Evolutionary conservation across 1,140 invertebrate genomes (phyloP), one percentile per base, ranked within the genome.

Genomic region (Leguminivora glycinivorella): DNA sequence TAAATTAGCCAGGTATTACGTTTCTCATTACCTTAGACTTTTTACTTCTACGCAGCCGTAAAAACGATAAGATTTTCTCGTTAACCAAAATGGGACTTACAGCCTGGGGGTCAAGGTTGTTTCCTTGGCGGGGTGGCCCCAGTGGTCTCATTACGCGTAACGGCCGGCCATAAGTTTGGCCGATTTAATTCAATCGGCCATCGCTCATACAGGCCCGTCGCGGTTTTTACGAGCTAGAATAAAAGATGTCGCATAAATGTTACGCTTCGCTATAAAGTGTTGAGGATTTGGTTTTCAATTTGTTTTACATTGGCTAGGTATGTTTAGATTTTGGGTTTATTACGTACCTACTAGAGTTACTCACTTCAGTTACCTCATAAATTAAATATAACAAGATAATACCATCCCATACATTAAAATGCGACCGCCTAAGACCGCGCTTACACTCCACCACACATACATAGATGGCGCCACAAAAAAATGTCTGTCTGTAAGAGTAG

Each of bases 161-260:
- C 72, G 75, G 75, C 43, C 56, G 72, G 73, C 73, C 75, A 71
- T 78, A 74, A 77, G 75, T 74, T 73, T 70, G 43, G 56, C 60
- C 75, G 72, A 80, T 80, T 81, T 75, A 76, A 73, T 76, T 77
- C 74, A 70, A 76, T 76, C 74, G 77, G 70, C 40, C 75, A 78
- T 80, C 75, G 69, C 77, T 82, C 78, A 76, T 75, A 69, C 74
- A 69, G 69, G 56, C 70, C 72, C 73, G 71, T 75, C 58, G 25
- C 26, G 58, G 72, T 75, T 79, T 78, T 78, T 75, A 81, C 73
- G 75, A 76, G 34, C 17, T 19, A 38, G 52, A 70, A 71, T 73
- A 79, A 77, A 77, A 77, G 29, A 75, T 67, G 70, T 67, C 56
- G 58, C 69, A 72, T 70, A 72, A 63, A 72, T 52, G 71, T 73